Evolutionary conservation across 2,113 vertebrate genomes (phyloP).

Genomic region (Lontra canadensis): DNA sequence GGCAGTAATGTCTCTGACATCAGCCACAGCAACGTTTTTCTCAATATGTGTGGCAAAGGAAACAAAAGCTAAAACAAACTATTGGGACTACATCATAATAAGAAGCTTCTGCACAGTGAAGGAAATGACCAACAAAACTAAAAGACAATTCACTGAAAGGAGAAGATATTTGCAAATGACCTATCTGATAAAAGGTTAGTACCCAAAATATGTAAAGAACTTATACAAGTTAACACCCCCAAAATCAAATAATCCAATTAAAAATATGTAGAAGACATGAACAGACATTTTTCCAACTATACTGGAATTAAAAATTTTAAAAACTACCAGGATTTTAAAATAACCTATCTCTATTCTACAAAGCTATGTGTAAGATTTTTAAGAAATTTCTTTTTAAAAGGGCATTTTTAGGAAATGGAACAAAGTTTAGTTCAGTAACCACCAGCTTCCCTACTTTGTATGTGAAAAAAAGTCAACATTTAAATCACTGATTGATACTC

Average conservation of each 20-base stretch:
- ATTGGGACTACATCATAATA: no score
- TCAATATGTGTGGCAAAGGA: no score
- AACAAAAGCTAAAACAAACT: no score
- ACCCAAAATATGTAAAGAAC: background rate
- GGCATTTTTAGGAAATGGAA: slow-evolving; percentile 26
- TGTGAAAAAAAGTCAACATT: slow-evolving; percentile 22
- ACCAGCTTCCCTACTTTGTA: background rate
- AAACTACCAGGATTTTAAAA: background rate
- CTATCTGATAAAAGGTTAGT: background rate
- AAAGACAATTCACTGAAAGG: background rate
- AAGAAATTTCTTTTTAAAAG: slow-evolving; percentile 7
- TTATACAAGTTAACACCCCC: background rate
- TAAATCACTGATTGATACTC: background rate
- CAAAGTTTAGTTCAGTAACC: slow-evolving; percentile 18
- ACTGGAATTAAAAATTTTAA: background rate
- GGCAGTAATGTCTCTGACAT: no score
- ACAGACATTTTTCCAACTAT: background rate
- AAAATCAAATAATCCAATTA: background rate
- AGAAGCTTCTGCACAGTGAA: background rate
- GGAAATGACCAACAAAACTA: background rate
- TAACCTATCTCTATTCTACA: background rate
- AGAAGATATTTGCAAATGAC: background rate
- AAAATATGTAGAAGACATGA: background rate
- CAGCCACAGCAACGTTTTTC: no score
- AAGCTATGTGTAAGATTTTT: background rate